A percentile compares a stretch with the other conserved stretches of the same genome.
Evolutionary conservation across 2,888 invertebrate genomes (phyloP).

Genomic region (Epistrophe grossulariae): DNA sequence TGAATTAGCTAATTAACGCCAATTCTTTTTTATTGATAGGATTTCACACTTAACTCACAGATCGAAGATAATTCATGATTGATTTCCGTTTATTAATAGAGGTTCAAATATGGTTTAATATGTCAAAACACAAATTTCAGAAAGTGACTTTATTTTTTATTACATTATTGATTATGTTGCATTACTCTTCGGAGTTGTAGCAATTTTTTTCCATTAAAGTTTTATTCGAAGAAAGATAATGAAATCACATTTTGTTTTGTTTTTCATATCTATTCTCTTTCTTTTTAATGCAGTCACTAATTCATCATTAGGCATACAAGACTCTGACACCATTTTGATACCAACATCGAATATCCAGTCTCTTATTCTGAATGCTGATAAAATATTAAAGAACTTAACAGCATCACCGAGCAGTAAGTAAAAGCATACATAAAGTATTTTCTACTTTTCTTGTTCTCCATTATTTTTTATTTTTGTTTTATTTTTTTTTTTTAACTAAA

Average conservation of each 20-base stretch:
- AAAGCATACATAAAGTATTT: slow-evolving; percentile 34
- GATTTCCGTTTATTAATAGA: too few relatives aligned
- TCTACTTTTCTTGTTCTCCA: background rate
- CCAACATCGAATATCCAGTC: slow-evolving; percentile 82
- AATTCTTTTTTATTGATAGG: too few relatives aligned
- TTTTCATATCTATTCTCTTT: background rate
- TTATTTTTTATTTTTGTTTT: background rate
- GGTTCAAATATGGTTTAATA: too few relatives aligned
- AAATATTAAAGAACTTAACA: slow-evolving; percentile 82
- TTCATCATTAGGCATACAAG: slow-evolving; percentile 75
- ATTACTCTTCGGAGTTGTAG: too few relatives aligned
- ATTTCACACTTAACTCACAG: too few relatives aligned
- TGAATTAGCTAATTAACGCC: too few relatives aligned
- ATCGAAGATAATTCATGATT: too few relatives aligned
- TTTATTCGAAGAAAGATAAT: background rate
- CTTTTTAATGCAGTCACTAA: slow-evolving; percentile 45
- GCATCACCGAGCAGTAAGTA: slow-evolving; percentile 60
- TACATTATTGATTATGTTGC: too few relatives aligned
- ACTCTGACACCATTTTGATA: slow-evolving; percentile 80
- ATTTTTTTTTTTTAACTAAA: background rate
- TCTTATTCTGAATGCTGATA: slow-evolving; percentile 82
- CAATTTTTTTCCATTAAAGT: background rate
- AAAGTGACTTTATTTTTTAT: too few relatives aligned
- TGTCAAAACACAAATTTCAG: too few relatives aligned
- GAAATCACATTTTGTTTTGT: background rate